Evolutionary conservation across 2,888 invertebrate genomes (phyloP), one percentile per base, ranked within the genome.

Genomic region (Epinotia nisella): DNA sequence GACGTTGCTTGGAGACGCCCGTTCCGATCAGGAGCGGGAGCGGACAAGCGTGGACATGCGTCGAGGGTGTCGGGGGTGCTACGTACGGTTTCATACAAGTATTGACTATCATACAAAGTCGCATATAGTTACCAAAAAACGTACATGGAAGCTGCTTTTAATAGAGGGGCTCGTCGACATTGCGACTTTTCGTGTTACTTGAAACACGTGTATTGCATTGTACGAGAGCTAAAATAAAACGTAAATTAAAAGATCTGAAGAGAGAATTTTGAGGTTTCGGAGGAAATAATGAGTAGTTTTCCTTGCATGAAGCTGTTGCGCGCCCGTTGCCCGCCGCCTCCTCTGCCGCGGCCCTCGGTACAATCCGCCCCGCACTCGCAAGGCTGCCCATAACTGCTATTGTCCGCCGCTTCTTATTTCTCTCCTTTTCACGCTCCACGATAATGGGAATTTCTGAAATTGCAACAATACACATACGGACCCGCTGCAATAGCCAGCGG

Each of bases 361-460:
- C 70, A 68, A 49, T 15, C 68, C 65, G 49, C 55, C 62, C 11
- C 55, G 72, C 75, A 61, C 72, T 77, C 78, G 76, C 75, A 72
- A 75, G 74, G 75, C 69, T 75, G 75, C 71, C 79, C 78, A 75
- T 75, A 75, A 79, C 78, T 79, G 77, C 86, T 81, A 89, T 92
- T 90, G 91, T 91, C 88, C 87, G 85, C 80, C 80, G 79, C 83
- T 90, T 83, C 90, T 90, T 91, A 91, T 91, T 90, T 90, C 85
- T 88, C 85, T 87, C 85, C 87, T 87, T 87, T 90, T 89, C 88
- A 85, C 88, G 85, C 88, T 89, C 82, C 78, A 87, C 88, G 82
- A 87, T 92, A 92, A 91, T 91, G 85, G 91, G 90, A 90, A 92
- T 92, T 90, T 92, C 87, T 91, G 89, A 91, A 92, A 93, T 92